A percentile compares a stretch with the other conserved stretches of the same genome.
Conservation (phyloP, 2,797 vertebrate genomes). For the Fundulus diaphanus region DNA sequence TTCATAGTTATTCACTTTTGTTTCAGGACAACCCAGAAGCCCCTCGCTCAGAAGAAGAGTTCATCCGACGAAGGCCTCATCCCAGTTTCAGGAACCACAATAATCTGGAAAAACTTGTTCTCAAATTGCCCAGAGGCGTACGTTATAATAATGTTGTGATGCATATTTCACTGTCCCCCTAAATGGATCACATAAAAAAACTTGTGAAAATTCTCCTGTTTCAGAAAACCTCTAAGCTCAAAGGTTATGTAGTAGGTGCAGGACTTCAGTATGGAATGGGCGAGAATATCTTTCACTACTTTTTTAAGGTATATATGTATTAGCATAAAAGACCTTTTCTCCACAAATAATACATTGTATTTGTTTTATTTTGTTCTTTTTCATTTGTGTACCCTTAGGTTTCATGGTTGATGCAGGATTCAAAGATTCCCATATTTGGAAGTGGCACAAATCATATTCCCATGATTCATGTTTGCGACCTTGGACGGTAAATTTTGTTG, state of each 20-base stretch:
- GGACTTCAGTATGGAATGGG: constrained; percentile 92
- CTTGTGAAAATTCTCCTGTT: background rate
- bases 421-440: constrained; percentile 87
- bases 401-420: constrained; percentile 86
- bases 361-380: background rate
- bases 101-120: constrained; percentile 87
- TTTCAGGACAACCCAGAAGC: constrained; percentile 83
- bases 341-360: background rate
- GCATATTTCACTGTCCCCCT: background rate
- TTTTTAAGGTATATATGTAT: constrained; percentile 89
- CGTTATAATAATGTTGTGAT: background rate
- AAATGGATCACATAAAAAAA: background rate
- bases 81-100: constrained; percentile 84
- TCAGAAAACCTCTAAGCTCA: constrained; percentile 80
- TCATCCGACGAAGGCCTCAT: constrained; percentile 84
- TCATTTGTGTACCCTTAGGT: constrained; percentile 59
- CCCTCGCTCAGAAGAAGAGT: constrained; percentile 87
- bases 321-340: background rate
- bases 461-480: constrained; percentile 89
- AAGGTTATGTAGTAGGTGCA: constrained; percentile 84
- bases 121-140: constrained; percentile 87
- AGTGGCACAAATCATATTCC: constrained; percentile 88
- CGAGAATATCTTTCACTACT: constrained; percentile 89
- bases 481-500: constrained; percentile 81
- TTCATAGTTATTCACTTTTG: constrained; percentile 7